These are phyloP conservation scores for Pyrgilauda ruficollis DNA, from an alignment of 2,113 vertebrate species.

Conservation along the genomic window DNA sequence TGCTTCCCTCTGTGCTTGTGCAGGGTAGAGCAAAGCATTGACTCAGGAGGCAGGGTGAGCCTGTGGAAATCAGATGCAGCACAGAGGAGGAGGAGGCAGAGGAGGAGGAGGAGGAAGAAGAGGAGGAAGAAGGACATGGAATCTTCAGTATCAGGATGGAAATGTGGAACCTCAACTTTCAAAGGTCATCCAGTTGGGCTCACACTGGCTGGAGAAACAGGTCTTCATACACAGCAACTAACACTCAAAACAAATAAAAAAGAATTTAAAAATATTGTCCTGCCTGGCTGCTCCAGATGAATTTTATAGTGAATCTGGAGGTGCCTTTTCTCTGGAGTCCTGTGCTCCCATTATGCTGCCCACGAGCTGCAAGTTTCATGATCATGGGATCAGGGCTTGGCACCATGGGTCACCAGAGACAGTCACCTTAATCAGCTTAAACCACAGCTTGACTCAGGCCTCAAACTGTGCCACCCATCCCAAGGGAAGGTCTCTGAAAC, in stretches of 20 bases:
- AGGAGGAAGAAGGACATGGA: not conserved
- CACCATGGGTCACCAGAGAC: not conserved
- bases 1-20: not conserved
- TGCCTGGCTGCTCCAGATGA: not conserved
- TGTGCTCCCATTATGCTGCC: not conserved
- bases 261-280: not conserved
- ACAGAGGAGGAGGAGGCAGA: not conserved
- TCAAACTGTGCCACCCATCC: not conserved
- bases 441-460: not conserved
- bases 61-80: not conserved
- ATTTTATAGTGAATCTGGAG: not conserved
- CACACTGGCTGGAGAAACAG: not conserved
- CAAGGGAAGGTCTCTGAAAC: conserved; percentile 16
- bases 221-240: not conserved
- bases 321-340: not conserved
- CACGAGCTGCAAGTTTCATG: not conserved
- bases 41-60: not conserved
- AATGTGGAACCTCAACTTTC: not conserved
- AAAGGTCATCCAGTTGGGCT: not conserved
- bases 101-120: not conserved
- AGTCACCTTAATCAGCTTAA: not conserved
- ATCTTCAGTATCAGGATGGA: not conserved
- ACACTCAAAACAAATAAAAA: not conserved
- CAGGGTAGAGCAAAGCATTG: not conserved
- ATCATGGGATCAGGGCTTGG: not conserved